These are phyloP conservation scores for Lysandra bellargus DNA, from an alignment of 2,888 invertebrate species.

Conservation along the genomic window DNA sequence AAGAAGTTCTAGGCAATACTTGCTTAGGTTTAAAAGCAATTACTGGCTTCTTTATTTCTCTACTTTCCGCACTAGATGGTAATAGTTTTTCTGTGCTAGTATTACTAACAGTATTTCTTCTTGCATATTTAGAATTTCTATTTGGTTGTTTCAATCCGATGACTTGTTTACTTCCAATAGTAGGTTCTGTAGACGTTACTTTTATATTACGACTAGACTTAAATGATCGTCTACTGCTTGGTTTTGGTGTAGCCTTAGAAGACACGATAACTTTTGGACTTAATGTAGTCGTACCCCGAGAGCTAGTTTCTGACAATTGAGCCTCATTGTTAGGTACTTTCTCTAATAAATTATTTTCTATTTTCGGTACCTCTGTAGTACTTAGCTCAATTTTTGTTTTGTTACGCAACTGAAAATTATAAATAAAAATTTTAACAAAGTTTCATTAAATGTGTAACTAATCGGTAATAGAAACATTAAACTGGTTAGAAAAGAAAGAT, in stretches of 20 bases:
- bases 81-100: conserved; percentile 49
- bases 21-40: conserved; percentile 48
- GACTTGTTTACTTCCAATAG: conserved; percentile 51
- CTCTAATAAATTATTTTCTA: conserved; percentile 39
- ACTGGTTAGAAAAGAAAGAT: not conserved
- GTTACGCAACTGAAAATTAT: conserved; percentile 61
- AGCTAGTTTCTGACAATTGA: conserved; percentile 51
- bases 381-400: conserved; percentile 53
- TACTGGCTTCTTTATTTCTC: conserved; percentile 38
- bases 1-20: conserved; percentile 62
- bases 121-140: conserved; percentile 57
- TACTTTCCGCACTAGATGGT: conserved; percentile 43
- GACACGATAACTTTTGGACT: conserved; percentile 5
- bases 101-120: conserved; percentile 53
- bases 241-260: conserved; percentile 36
- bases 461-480: not conserved
- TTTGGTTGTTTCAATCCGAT: conserved; percentile 54
- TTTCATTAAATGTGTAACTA: not conserved
- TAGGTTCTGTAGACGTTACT: conserved; percentile 53
- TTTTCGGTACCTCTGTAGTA: conserved; percentile 37
- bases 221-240: conserved; percentile 53
- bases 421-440: conserved; percentile 29
- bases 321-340: conserved; percentile 48
- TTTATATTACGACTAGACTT: conserved; percentile 70
- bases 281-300: conserved; percentile 17